phyloP scores from a whole-genome alignment of 2,888 invertebrate species.

The Tetramorium bicarinatum region DNA sequence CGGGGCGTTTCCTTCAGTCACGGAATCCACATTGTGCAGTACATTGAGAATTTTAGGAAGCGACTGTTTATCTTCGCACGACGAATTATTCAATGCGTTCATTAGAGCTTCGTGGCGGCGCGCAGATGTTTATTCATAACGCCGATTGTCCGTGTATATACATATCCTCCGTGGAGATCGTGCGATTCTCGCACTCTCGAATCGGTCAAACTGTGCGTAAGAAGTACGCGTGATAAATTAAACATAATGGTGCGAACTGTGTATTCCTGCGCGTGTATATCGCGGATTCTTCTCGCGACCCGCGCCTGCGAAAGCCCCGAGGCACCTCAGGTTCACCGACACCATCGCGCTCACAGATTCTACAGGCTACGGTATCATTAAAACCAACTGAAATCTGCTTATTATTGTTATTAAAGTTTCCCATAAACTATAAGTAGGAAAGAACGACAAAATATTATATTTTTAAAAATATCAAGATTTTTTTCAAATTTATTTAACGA shows the following conservation, averaged over 20 bases:
- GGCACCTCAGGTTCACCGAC: constrained; percentile 73
- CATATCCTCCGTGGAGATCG: background rate
- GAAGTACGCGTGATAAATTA: constrained; percentile 52
- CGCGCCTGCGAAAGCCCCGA: constrained; percentile 56
- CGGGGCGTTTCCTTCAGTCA: constrained; percentile 42
- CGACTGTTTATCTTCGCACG: constrained; percentile 13
- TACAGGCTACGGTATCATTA: constrained; percentile 66
- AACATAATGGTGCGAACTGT: constrained; percentile 61
- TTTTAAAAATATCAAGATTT: background rate
- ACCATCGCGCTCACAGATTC: constrained; percentile 62
- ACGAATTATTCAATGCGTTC: constrained; percentile 5
- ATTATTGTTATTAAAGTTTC: constrained; percentile 17
- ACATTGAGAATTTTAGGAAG: constrained; percentile 35
- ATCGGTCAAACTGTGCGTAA: constrained; percentile 33
- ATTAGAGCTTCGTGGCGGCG: constrained; percentile 20
- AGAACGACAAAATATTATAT: background rate
- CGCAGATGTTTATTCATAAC: constrained; percentile 46
- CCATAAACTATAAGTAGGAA: background rate
- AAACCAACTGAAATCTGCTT: constrained; percentile 57
- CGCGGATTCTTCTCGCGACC: constrained; percentile 56
- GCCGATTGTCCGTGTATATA: constrained; percentile 11
- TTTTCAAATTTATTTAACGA: background rate
- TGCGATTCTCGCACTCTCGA: constrained; percentile 29
- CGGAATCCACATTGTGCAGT: constrained; percentile 12
- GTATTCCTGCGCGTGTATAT: constrained; percentile 35